Evolutionary conservation across 1,140 invertebrate genomes (phyloP), one percentile per base, ranked within the genome.

Genomic region (Nomia melanderi): DNA sequence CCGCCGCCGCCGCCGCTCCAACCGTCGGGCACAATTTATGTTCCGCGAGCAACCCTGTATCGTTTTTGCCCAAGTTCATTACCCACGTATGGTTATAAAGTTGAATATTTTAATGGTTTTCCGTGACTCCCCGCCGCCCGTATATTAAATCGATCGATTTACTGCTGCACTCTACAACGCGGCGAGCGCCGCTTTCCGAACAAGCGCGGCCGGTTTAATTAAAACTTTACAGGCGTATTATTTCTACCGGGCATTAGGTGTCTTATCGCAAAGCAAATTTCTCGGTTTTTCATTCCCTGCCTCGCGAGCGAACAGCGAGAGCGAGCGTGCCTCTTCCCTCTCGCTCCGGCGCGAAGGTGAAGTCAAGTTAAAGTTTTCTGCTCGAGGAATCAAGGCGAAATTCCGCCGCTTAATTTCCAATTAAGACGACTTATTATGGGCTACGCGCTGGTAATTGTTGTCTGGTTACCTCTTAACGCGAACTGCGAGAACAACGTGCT

Each of bases 21-120:
- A n/a, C 8, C 47, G 17, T 31, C 54, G 1, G 29, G 12, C 3
- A 17, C 11, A 31, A 25, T 29, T 57, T 8, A 25, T 8, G 54
- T 8, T 23, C 47, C 20, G 2, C n/a, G 23, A 6, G 8, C 47
- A 29, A 57, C 14, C 41, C 41, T 7, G 54, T 57, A 31, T 57
- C 54, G 54, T 57, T 57, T 31, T 57, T 29, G 54, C 29, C 29
- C 27, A 29, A 57, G 29, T 50, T 53, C 47, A 53, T 53, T 53
- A 25, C 11, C 14, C 29, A 57, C 9, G 29, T 25, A 33, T 67
- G 1, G 64, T 53, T 25, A 53, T 29, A 31, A 53, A 25, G 47
- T 67, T 67, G 47, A 23, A 36, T 67, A 53, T 67, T 67, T 67
- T 53, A 66, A 53, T 33, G 14, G 29, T 66, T 33, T 67, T 53